Base-by-base conservation (phyloP, 2,888 invertebrate species). In the Rhamphomyia laevipes region DNA sequence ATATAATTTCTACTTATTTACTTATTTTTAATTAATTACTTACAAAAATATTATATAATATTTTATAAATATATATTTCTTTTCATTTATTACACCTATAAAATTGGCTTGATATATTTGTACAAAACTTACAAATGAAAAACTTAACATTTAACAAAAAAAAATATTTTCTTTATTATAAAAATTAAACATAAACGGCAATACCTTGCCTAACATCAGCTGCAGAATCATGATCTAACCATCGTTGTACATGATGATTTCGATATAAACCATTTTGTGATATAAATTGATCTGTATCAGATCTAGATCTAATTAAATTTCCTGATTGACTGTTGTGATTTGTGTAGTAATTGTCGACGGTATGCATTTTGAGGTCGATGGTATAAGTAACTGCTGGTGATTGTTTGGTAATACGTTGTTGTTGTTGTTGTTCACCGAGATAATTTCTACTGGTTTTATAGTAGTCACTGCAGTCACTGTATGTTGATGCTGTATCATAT, bases 351-450 rank as follows among this genome's bases (percentile, higher is more conserved):
- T 70, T 71, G 53, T 74, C 73, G 56, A 76, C 72, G 55, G 77
- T 70, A 53, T 73, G 74, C 57, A 77, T 62, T 65, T 77, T 75
- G 60, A 77, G 68, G 58, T 74, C 75, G 59, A 77, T 61, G 60
- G 73, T 73, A 61, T 74, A 76, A 53, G 53, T 51, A 47, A 52
- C 40, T 43, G 40, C 21, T 27, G 17, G 31, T 41, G 37, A 45
- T 37, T 48, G 27, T 33, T 42, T 45, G 38, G 4, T 35, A 13
- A 11, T 33, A 16, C 38, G 16, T 38, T 43, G 37, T 33, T 16
- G 17, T 23, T 42, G 42, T 27, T 27, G 21, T 43, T 44, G 50
- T 31, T 17, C 44, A 21, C 38, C 16, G 37, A 23, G 21, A 46
- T 49, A 27, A 27, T 44, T 42, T 50, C 55, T 55, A 52, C 58